Conservation (phyloP, 2,888 invertebrate genomes). For the Pterostichus niger region DNA sequence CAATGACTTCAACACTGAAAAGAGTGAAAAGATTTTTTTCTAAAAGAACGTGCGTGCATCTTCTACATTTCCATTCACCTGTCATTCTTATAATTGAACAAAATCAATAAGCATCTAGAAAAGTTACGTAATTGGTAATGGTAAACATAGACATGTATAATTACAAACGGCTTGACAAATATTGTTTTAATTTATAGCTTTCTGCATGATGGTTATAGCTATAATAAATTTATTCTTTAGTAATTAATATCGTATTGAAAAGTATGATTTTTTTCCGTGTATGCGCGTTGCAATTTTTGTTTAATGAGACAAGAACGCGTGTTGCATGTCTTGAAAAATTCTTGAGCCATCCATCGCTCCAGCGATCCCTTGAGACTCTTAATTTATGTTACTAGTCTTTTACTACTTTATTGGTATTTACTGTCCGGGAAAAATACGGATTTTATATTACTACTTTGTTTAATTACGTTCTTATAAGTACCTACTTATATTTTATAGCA, state of each 20-base stretch:
- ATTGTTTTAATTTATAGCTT: constrained; percentile 40
- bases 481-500: constrained; percentile 29
- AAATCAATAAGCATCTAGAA: constrained; percentile 43
- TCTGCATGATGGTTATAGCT: constrained; percentile 47
- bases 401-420: constrained; percentile 44
- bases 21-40: constrained; percentile 38
- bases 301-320: constrained; percentile 29
- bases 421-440: constrained; percentile 25
- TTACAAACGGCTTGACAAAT: constrained; percentile 55
- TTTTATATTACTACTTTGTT: constrained; percentile 38
- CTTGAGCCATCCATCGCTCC: constrained; percentile 31
- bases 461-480: constrained; percentile 31
- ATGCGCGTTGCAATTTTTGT: constrained; percentile 33
- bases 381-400: constrained; percentile 50
- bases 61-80: constrained; percentile 41
- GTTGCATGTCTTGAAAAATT: constrained; percentile 42
- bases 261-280: constrained; percentile 37
- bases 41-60: constrained; percentile 7
- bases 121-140: constrained; percentile 51
- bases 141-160: constrained; percentile 39
- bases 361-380: constrained; percentile 18
- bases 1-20: constrained; percentile 7
- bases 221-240: constrained; percentile 53
- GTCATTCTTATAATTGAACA: constrained; percentile 44
- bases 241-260: constrained; percentile 59